A percentile compares a stretch with the other conserved stretches of the same genome.
Conservation (phyloP, 2,888 invertebrate species). For the Chymomyza procnemis region DNA sequence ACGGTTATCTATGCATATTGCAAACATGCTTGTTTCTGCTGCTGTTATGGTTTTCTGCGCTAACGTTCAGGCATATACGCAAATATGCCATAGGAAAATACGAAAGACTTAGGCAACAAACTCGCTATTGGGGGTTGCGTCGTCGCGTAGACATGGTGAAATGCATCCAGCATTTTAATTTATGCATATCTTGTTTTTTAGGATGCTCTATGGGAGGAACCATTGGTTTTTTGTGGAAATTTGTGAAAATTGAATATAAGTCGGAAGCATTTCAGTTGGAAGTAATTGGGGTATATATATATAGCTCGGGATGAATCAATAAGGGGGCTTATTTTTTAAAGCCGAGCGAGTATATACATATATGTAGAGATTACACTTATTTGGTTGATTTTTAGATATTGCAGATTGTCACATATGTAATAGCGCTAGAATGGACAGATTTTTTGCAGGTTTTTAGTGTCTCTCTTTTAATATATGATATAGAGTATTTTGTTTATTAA, state of each 20-base stretch:
- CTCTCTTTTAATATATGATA: too few relatives aligned
- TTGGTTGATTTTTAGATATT: too few relatives aligned
- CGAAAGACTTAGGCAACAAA: slow-evolving; percentile 19
- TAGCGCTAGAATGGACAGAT: too few relatives aligned
- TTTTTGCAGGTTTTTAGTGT: too few relatives aligned
- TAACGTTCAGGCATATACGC: slow-evolving; percentile 11
- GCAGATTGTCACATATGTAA: too few relatives aligned
- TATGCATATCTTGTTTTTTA: not conserved
- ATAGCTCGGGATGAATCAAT: too few relatives aligned
- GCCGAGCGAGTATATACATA: too few relatives aligned
- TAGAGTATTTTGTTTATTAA: too few relatives aligned
- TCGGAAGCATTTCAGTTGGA: too few relatives aligned
- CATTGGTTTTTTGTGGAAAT: not conserved
- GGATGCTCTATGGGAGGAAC: not conserved
- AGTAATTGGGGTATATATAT: too few relatives aligned
- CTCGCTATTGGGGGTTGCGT: slow-evolving; percentile 3
- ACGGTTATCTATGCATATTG: slow-evolving; percentile 23
- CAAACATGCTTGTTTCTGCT: slow-evolving; percentile 47
- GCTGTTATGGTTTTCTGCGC: slow-evolving; percentile 53
- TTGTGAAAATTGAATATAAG: not conserved
- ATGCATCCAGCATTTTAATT: not conserved
- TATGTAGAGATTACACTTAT: too few relatives aligned
- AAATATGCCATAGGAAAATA: not conserved
- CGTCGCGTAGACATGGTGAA: not conserved
- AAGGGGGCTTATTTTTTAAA: too few relatives aligned